Conservation (phyloP, 2,888 invertebrate species). For the Microdon myrmicae region DNA sequence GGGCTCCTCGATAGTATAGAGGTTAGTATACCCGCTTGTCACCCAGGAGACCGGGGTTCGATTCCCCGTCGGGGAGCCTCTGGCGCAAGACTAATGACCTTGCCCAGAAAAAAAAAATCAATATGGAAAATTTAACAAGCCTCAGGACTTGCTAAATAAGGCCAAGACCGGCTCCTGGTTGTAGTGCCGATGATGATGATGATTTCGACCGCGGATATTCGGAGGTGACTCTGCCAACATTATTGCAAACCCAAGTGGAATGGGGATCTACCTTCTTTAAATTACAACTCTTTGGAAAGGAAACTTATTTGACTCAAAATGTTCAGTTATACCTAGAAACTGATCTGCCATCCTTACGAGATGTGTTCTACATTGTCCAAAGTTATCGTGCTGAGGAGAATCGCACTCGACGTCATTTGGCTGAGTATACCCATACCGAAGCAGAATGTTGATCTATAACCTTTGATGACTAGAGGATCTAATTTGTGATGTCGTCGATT, state of each 20-base stretch:
- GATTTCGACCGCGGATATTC: constrained; percentile 82
- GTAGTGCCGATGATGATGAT: too few species aligned
- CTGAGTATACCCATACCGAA: constrained; percentile 98
- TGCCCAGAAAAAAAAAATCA: too few species aligned
- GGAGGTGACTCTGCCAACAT: constrained; percentile 95
- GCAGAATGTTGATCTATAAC: constrained; percentile 95
- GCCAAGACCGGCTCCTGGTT: too few species aligned
- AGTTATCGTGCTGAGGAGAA: constrained; percentile 98
- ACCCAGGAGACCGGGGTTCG: too few species aligned
- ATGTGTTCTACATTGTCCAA: constrained; percentile 97
- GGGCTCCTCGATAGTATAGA: too few species aligned
- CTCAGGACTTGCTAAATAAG: too few species aligned
- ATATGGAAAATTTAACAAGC: too few species aligned
- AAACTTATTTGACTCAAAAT: constrained; percentile 96
- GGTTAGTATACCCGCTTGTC: too few species aligned
- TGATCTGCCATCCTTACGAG: constrained; percentile 91
- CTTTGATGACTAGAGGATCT: constrained; percentile 92
- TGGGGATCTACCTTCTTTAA: constrained; percentile 97
- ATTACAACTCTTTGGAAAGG: constrained; percentile 80
- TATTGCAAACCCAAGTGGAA: constrained; percentile 99
- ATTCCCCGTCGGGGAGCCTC: too few species aligned
- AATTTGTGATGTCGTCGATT: constrained; percentile 93
- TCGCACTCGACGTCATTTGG: constrained; percentile 93
- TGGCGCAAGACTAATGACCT: too few species aligned
- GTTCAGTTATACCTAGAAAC: constrained; percentile 98